Conservation (phyloP, 2,113 vertebrate genomes). For the Porphyrio hochstetteri region DNA sequence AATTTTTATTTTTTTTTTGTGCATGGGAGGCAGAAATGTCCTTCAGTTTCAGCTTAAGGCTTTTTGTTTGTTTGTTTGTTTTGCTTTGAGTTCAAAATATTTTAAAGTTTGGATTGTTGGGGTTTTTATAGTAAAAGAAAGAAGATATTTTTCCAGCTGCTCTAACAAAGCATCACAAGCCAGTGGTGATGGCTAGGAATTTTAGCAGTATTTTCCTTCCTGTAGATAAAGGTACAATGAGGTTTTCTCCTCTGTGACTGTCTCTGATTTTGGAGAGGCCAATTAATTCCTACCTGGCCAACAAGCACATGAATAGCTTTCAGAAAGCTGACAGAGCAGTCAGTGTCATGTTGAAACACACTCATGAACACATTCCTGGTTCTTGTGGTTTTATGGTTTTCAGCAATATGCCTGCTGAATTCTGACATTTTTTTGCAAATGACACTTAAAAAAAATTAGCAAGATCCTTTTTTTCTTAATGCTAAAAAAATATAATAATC, state of each 20-base stretch:
- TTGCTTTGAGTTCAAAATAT: background rate
- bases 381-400: constrained; percentile 42
- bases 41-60: background rate
- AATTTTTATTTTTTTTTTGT: background rate
- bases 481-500: constrained; percentile 4
- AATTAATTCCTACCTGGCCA: background rate
- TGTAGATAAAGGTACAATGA: background rate
- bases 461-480: constrained; percentile 1
- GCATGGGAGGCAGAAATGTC: background rate
- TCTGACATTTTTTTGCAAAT: constrained; percentile 10
- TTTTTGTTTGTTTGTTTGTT: background rate
- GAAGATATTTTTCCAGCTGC: background rate
- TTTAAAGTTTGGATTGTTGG: background rate
- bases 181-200: background rate
- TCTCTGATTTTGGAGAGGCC: background rate
- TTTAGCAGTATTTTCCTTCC: background rate
- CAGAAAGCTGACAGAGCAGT: background rate
- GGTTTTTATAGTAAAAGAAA: background rate
- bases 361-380: background rate
- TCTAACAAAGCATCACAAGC: background rate
- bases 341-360: background rate
- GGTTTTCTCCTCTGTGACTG: background rate
- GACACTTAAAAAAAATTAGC: background rate
- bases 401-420: background rate
- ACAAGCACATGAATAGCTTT: background rate